Conservation (phyloP, 2,888 invertebrate species). For the Meandrusa payeni region DNA sequence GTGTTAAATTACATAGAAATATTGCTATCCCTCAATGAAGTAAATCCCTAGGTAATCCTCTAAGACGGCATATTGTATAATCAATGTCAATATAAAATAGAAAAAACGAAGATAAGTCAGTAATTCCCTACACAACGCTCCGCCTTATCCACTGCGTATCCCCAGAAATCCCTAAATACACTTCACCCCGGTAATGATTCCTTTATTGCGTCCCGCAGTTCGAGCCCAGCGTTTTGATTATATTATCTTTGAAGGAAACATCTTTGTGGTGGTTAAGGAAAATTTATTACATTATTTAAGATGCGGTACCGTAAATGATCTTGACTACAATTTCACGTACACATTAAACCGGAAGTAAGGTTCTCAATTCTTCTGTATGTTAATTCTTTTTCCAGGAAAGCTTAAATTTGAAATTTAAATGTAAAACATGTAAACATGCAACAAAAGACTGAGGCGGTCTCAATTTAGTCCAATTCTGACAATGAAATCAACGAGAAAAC, state of each 20-base stretch:
- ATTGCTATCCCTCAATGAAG: conserved; percentile 4
- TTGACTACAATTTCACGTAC: not conserved
- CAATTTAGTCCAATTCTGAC: too few species aligned
- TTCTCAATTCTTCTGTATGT: too few species aligned
- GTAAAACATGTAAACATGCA: too few species aligned
- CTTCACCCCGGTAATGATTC: conserved; percentile 26
- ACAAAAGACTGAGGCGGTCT: too few species aligned
- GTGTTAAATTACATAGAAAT: not conserved
- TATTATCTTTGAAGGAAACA: conserved; percentile 25
- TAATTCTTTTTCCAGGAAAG: too few species aligned
- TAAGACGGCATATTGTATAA: conserved; percentile 21
- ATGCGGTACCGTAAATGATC: conserved; percentile 4
- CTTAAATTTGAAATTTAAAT: too few species aligned
- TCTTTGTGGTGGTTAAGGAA: conserved; percentile 23
- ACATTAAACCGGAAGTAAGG: too few species aligned
- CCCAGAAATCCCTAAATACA: conserved; percentile 26
- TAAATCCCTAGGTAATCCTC: conserved; percentile 15
- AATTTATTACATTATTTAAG: conserved; percentile 25
- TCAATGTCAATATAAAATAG: conserved; percentile 18
- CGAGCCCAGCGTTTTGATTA: conserved; percentile 24
- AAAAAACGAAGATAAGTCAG: conserved; percentile 24
- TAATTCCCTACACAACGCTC: conserved; percentile 25
- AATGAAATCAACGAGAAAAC: too few species aligned
- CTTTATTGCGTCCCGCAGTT: conserved; percentile 25
- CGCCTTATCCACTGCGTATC: conserved; percentile 27